phyloP scores from a whole-genome alignment of 2,797 vertebrate genomes.

The Acridotheres tristis region DNA sequence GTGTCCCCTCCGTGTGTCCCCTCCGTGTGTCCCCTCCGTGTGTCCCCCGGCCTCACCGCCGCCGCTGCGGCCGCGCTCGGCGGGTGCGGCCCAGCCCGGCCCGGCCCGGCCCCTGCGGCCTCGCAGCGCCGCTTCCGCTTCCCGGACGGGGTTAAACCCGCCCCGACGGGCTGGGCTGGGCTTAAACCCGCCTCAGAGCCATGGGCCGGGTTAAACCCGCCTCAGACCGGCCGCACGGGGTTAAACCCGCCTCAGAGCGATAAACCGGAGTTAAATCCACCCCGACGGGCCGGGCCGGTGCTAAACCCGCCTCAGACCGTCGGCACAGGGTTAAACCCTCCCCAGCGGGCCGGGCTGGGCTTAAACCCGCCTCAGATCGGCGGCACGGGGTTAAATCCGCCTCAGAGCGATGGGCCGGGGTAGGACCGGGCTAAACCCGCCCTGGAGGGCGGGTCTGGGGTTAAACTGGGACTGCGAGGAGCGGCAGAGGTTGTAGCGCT shows the following conservation, averaged over 20 bases:
- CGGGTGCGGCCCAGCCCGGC: background rate
- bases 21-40: background rate
- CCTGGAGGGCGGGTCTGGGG: accelerated
- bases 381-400: too few species aligned
- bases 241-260: background rate
- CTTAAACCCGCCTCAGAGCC: background rate
- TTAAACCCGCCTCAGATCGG: background rate
- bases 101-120: background rate
- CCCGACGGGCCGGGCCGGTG: accelerated
- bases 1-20: background rate
- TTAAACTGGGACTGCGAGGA: accelerated
- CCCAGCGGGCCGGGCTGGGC: background rate
- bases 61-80: background rate
- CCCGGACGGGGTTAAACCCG: background rate
- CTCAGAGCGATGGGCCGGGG: background rate
- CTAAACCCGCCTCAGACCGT: background rate
- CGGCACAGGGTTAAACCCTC: background rate
- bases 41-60: background rate
- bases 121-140: background rate
- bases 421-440: background rate
- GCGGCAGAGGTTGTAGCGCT: accelerated
- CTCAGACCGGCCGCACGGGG: too few species aligned
- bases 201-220: too few species aligned
- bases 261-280: background rate
- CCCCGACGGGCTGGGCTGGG: background rate